Base-by-base conservation (phyloP, 2,888 invertebrate species). In the Exephanes ischioxanthus region DNA sequence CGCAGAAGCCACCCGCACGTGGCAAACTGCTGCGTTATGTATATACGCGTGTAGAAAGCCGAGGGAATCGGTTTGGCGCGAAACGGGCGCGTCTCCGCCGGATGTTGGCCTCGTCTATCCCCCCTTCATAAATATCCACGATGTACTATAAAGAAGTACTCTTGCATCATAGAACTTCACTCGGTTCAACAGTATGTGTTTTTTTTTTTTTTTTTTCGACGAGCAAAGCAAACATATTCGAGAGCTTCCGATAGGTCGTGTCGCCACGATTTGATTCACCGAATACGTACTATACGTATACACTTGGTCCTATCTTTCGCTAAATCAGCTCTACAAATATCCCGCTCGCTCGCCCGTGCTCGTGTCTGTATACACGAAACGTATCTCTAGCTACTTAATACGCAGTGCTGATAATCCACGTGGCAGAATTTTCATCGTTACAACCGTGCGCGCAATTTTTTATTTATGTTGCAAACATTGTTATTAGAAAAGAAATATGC, bases 1-100 rank as follows among this genome's bases (percentile, higher is more conserved):
- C 79, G 79, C 63, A 79, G 71, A 71, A 72, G 41, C 30, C 78
- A 67, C 68, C 83, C 80, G 85, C 87, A 85, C 87, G 87, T 87
- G 87, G 87, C 85, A 87, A 87, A 77, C 67, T 68, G 80, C 76
- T 72, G 77, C 51, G 45, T 33, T 30, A 66, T 53, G 53, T 76
- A 11, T 76, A 11, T 79, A 61, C 75, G 63, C 37, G 61, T 72
- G 76, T 75, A 33, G 33, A 33, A 33, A 61, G 61, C 61, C 61
- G 16, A 61, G 30, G 51, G 26, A 70, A 53, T 51, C 70, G 48
- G 70, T 48, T 41, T 3, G 30, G 48, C 61, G 61, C 30, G 30
- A 48, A 26, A 22, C 26, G 19, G 30, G 70, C 70, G 70, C 22
- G 70, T 70, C 19, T 41, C 67, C 45, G 61, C 68, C 58, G 78